These are phyloP conservation scores for Sepioteuthis lessoniana DNA, from an alignment of 2,888 invertebrate species.

Conservation along the genomic window DNA sequence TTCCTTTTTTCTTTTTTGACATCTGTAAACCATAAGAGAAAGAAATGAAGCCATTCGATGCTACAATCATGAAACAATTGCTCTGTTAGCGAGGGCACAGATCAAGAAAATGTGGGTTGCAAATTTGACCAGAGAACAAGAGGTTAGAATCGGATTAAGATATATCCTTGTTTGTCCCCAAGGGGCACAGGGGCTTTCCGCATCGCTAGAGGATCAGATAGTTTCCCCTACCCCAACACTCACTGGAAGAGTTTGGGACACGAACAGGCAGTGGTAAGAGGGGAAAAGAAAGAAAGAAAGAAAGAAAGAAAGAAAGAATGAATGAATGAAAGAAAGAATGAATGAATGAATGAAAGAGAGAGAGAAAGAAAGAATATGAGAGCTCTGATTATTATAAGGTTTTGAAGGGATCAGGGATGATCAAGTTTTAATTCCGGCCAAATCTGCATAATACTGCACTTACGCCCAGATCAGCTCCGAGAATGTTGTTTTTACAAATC, in stretches of 20 bases:
- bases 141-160: neutral
- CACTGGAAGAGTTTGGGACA: neutral
- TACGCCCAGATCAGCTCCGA: neutral
- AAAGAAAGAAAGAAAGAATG: neutral
- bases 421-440: neutral
- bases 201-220: neutral
- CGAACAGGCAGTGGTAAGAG: neutral
- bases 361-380: too few species aligned
- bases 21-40: too few species aligned
- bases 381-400: neutral
- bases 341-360: too few species aligned
- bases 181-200: neutral
- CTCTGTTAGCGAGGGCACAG: neutral
- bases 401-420: neutral
- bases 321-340: neutral
- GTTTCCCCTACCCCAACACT: neutral
- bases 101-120: neutral
- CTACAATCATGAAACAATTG: neutral
- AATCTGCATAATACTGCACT: neutral
- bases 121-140: neutral
- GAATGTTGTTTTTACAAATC: constrained; percentile 21
- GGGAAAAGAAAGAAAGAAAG: too few species aligned
- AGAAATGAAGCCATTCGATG: neutral
- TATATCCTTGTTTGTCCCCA: neutral
- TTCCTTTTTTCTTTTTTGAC: too few species aligned